Percentiles rank a stretch among this genome's conserved stretches.
Evolutionary conservation across 2,888 invertebrate genomes (phyloP).

Genomic region (Amphipyra berbera): DNA sequence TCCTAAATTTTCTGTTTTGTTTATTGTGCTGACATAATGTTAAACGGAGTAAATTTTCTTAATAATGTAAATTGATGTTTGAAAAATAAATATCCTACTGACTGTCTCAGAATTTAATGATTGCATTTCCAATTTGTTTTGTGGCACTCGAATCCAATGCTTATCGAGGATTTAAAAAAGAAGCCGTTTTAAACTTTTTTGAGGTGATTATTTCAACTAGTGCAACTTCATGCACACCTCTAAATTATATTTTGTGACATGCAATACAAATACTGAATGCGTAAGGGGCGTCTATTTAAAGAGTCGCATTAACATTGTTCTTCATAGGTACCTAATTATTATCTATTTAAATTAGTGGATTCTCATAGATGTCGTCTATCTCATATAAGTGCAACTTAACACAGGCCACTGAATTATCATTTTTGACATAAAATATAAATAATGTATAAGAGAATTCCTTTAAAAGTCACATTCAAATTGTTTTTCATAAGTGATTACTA

Average conservation of each 20-base stretch:
- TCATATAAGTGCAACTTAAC: conserved; percentile 21
- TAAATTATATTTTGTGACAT: conserved; percentile 18
- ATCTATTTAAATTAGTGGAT: conserved; percentile 36
- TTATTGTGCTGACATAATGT: conserved; percentile 53
- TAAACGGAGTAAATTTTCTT: conserved; percentile 47
- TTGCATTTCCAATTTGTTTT: conserved; percentile 43
- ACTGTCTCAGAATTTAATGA: conserved; percentile 40
- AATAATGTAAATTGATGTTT: conserved; percentile 56
- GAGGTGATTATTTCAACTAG: conserved; percentile 8
- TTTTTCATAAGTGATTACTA: conserved; percentile 64
- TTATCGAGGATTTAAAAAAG: conserved; percentile 56
- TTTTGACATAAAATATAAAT: conserved; percentile 54
- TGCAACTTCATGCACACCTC: conserved; percentile 10
- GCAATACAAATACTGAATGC: conserved; percentile 14
- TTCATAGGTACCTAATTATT: conserved; percentile 29
- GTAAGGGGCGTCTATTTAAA: conserved; percentile 11
- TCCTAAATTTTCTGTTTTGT: conserved; percentile 49
- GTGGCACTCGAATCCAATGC: conserved; percentile 51
- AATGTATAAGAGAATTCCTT: conserved; percentile 38
- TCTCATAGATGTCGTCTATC: conserved; percentile 27
- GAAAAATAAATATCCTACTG: conserved; percentile 28
- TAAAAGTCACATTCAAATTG: conserved; percentile 53
- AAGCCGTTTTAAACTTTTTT: conserved; percentile 37
- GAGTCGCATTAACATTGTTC: conserved; percentile 25
- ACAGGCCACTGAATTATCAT: conserved; percentile 40